Base-by-base conservation (phyloP, 2,113 vertebrate genomes). In the Equus przewalskii region DNA sequence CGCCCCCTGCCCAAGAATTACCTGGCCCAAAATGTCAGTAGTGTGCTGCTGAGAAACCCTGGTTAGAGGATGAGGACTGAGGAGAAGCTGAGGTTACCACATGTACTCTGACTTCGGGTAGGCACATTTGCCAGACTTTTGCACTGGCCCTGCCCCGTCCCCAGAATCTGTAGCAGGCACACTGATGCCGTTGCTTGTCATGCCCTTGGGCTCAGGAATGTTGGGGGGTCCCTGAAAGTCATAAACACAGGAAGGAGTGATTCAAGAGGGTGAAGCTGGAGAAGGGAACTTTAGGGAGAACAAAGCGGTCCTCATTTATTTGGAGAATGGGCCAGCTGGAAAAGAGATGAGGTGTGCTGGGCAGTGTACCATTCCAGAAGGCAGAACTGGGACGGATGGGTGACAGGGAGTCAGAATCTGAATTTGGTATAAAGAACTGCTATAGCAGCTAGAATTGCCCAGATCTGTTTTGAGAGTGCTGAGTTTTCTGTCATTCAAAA, bases 371-470 rank as follows among this genome's bases (percentile, higher is more conserved):
- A 22, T 79, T 91, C 54, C 7, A 69, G 28, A 46, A 83, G 44
- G 60, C 69, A 88, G 56, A 81, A 82, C 36, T 41, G 19, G 26
- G 51, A 30, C 22, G 2, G 8, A 5, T 85, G 56, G 18, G 26
- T 81, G 58, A 92, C 3, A 21, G 60, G 24, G 36, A 64, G 92
- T 41, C 41, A 80, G 36, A 46, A 90, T 85, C 85, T 67, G 22
- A 92, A 75, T 26, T 92, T 83, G 28, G 44, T 58, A 33, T 85
- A 80, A 94, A 94, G 76, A 95, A 80, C 58, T 73, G 36, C 56
- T 46, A 2, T 54, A 73, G 60, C 58, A 51, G 67, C 56, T 88
- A 72, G 30, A 51, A 85, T 44, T 86, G n/a, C 5, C 13, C 36
- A 54, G 26, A 62, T 69, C 28, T 81, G 36, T 78, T 56, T 81